Conservation (phyloP, 2,888 invertebrate species). For the Agrotis segetum region DNA sequence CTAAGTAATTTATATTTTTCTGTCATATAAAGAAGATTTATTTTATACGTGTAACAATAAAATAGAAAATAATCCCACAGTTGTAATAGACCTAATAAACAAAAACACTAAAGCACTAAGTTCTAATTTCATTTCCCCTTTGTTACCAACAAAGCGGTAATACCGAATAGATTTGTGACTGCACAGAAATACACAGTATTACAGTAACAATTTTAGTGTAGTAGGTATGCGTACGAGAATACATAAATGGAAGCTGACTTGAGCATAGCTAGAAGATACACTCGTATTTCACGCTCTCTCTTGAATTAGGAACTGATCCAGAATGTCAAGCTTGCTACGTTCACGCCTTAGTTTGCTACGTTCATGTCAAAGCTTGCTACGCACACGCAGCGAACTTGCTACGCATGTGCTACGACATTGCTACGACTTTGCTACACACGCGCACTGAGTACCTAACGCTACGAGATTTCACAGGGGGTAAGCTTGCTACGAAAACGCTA, state of each 20-base stretch:
- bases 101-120: slow-evolving; percentile 27
- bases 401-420: not conserved
- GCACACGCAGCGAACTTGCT: not conserved
- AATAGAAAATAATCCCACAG: slow-evolving; percentile 23
- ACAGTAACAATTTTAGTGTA: slow-evolving; percentile 23
- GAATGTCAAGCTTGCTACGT: no score
- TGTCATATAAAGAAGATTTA: slow-evolving; percentile 36
- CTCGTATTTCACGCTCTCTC: no score
- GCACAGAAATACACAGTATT: slow-evolving; percentile 26
- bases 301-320: not conserved
- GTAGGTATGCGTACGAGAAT: slow-evolving; percentile 18
- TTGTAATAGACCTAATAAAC: slow-evolving; percentile 44
- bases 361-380: not conserved
- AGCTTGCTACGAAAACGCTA: no score
- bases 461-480: no score
- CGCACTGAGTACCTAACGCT: no score
- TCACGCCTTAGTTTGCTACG: not conserved
- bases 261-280: not conserved
- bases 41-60: slow-evolving; percentile 31
- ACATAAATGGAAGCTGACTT: not conserved
- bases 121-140: slow-evolving; percentile 51
- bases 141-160: slow-evolving; percentile 38
- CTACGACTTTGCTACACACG: not conserved
- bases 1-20: slow-evolving; percentile 38
- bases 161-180: slow-evolving; percentile 40